Percentiles rank a stretch among this genome's conserved stretches.
Evolutionary conservation across 2,113 vertebrate species (phyloP).

Genomic region (Mormyrus lacerda): DNA sequence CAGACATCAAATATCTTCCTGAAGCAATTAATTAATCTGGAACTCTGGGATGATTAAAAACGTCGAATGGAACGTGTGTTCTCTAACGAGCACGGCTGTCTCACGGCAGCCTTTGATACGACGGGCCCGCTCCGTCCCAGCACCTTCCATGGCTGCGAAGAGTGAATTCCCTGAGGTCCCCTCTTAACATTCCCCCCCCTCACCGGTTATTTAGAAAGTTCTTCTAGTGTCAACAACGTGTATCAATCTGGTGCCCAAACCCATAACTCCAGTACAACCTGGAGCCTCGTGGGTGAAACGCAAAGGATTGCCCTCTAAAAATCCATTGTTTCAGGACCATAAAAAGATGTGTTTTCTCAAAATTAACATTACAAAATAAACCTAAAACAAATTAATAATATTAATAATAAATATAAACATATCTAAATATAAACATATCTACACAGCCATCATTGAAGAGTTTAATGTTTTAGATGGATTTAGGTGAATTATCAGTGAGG

Average conservation of each 20-base stretch:
- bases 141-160: neutral
- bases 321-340: neutral
- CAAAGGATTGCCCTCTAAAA: neutral
- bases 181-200: constrained; percentile 15
- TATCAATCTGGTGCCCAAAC: neutral
- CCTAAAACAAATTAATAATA: no score
- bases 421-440: neutral
- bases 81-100: constrained; percentile 54
- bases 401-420: neutral
- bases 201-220: neutral
- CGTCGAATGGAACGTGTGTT: constrained; percentile 38
- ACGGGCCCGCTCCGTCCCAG: neutral
- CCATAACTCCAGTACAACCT: neutral
- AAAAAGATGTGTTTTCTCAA: neutral
- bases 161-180: constrained; percentile 12
- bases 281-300: neutral
- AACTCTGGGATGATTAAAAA: constrained; percentile 45
- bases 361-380: neutral
- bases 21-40: constrained; percentile 44
- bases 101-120: constrained; percentile 34
- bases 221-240: neutral
- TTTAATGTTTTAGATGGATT: neutral
- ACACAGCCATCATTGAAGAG: neutral
- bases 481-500: no score
- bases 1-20: constrained; percentile 26